Evolutionary conservation across 2,888 invertebrate species (phyloP).

Genomic region (Himalopsyche tibetana): DNA sequence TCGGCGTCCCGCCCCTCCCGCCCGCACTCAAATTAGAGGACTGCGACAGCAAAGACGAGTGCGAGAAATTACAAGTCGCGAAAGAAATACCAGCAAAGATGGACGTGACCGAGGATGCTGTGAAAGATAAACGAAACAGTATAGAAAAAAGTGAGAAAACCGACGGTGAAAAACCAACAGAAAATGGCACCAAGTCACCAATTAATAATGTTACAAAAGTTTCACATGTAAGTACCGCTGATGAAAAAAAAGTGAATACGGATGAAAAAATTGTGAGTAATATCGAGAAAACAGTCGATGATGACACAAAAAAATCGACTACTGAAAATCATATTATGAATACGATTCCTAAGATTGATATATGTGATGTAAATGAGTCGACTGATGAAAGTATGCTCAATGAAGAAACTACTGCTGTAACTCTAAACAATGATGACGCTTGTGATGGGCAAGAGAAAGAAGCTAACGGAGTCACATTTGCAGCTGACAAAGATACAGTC

Average conservation of each 20-base stretch:
- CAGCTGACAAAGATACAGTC: neutral
- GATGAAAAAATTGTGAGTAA: neutral
- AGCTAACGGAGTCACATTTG: neutral
- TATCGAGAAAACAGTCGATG: neutral
- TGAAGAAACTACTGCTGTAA: neutral
- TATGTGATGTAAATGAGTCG: neutral
- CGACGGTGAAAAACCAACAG: neutral
- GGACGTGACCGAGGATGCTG: slow-evolving; percentile 66
- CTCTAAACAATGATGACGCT: neutral
- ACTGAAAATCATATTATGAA: neutral
- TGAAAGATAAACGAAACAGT: slow-evolving; percentile 10
- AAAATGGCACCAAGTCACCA: neutral
- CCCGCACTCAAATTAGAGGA: slow-evolving; percentile 24
- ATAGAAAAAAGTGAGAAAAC: neutral
- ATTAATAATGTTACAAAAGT: neutral
- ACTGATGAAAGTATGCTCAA: neutral
- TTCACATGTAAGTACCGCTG: neutral
- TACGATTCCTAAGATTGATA: neutral
- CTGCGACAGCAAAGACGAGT: slow-evolving; percentile 9
- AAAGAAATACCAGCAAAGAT: slow-evolving; percentile 68
- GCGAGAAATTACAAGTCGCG: slow-evolving; percentile 24
- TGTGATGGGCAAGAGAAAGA: neutral
- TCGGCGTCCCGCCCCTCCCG: neutral
- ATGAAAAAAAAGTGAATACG: neutral
- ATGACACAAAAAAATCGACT: neutral